These are phyloP conservation scores for Graptemys geographica DNA, from an alignment of 2,797 vertebrate species.

Conservation along the genomic window DNA sequence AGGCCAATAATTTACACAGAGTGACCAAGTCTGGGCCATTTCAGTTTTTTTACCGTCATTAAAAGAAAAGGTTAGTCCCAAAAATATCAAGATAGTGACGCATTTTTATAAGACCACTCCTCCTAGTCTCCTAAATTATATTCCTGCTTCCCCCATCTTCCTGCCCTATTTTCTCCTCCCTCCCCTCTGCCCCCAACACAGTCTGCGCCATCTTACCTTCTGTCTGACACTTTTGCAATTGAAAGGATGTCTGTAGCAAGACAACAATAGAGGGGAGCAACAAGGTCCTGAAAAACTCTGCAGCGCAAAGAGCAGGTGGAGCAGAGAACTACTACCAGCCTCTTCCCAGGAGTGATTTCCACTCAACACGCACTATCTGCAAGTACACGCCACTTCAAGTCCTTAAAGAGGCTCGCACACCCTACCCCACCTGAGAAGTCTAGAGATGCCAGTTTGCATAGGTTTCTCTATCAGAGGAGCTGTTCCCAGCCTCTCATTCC, in stretches of 20 bases:
- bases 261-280: not conserved
- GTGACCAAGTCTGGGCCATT: constrained; percentile 36
- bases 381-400: not conserved
- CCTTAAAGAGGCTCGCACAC: not conserved
- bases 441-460: fast-evolving
- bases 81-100: constrained; percentile 36
- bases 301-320: not conserved
- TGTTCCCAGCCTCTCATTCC: not conserved
- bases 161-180: not conserved
- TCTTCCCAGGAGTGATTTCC: not conserved
- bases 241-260: fast-evolving
- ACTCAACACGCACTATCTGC: not conserved
- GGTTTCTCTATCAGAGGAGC: not conserved
- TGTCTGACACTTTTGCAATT: fast-evolving
- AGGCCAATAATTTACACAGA: constrained; percentile 52
- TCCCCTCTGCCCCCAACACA: too few species aligned
- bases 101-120: constrained; percentile 31
- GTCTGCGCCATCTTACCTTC: not conserved
- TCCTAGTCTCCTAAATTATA: not conserved
- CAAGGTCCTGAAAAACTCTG: not conserved
- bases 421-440: not conserved
- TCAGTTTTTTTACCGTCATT: not conserved
- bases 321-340: not conserved
- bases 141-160: not conserved
- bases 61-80: constrained; percentile 58